phyloP scores from a whole-genome alignment of 2,797 vertebrate species.

The Acrossocheilus wenchowensis region DNA sequence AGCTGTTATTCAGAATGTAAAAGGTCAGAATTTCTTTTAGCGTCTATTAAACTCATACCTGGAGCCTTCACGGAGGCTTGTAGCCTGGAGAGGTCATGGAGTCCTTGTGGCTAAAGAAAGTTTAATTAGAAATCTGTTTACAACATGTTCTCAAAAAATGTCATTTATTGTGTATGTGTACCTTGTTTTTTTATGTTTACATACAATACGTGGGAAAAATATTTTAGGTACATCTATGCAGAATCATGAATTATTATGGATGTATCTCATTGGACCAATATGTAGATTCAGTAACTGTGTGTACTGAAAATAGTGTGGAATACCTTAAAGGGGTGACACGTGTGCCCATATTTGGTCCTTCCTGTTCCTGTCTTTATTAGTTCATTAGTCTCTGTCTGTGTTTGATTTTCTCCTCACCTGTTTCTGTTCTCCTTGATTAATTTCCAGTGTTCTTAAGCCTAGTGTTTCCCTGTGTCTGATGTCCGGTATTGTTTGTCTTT shows the following conservation, averaged over 20 bases:
- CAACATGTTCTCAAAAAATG: neutral
- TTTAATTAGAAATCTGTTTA: constrained; percentile 26
- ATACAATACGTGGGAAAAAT: neutral
- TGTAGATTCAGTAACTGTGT: constrained; percentile 34
- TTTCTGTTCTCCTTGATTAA: too few relatives aligned
- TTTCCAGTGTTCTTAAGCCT: too few relatives aligned
- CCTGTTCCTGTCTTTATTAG: too few relatives aligned
- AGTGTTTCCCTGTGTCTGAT: too few relatives aligned
- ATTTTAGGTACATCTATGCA: neutral
- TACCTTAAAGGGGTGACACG: neutral
- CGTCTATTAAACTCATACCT: constrained; percentile 28
- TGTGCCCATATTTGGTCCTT: too few relatives aligned
- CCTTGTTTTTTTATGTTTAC: neutral
- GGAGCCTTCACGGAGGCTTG: neutral
- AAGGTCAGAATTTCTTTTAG: constrained; percentile 44
- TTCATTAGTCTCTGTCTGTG: too few relatives aligned
- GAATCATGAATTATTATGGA: neutral
- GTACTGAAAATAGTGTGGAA: constrained; percentile 20
- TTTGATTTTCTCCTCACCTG: too few relatives aligned
- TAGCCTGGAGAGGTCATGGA: neutral
- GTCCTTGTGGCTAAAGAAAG: neutral
- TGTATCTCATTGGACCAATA: neutral
- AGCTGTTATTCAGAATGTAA: constrained; percentile 43
- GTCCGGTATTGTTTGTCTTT: too few relatives aligned
- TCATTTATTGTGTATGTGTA: neutral